These are phyloP conservation scores for Anniella stebbinsi DNA, from an alignment of 2,797 vertebrate species.

Conservation along the genomic window DNA sequence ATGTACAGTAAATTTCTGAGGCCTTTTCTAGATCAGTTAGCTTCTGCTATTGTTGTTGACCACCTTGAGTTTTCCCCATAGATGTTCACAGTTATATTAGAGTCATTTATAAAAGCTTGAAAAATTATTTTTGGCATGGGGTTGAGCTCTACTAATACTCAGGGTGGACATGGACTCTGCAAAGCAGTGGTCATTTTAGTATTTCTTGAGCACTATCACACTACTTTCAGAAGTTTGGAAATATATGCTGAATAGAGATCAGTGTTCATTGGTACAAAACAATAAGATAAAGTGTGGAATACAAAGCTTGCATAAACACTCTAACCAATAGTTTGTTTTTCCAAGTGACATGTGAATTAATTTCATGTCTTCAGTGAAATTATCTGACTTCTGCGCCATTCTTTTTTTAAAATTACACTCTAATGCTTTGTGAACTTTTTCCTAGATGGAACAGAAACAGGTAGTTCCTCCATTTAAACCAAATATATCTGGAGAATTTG, in stretches of 20 bases:
- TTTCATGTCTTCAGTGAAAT: background rate
- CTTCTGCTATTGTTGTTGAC: background rate
- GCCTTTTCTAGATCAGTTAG: background rate
- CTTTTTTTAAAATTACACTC: background rate
- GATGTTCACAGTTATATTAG: background rate
- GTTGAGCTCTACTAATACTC: background rate
- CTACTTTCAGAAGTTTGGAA: background rate
- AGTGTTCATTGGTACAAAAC: background rate
- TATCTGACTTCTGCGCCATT: background rate
- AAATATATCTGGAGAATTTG: constrained; percentile 98
- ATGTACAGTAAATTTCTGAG: background rate
- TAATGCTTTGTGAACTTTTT: constrained; percentile 60
- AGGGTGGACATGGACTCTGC: background rate
- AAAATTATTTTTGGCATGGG: background rate
- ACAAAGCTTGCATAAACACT: background rate
- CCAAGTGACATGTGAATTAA: background rate
- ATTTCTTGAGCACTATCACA: background rate
- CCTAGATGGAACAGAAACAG: constrained; percentile 98
- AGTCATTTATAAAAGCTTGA: background rate
- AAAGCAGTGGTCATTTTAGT: background rate
- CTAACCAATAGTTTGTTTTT: background rate
- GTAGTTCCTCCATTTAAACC: constrained; percentile 99
- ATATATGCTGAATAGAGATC: background rate
- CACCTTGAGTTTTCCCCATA: background rate
- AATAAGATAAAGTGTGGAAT: background rate